Evolutionary conservation across 2,888 invertebrate genomes (phyloP), one percentile per base, ranked within the genome.

Genomic region (Tetheella fluctuosa): DNA sequence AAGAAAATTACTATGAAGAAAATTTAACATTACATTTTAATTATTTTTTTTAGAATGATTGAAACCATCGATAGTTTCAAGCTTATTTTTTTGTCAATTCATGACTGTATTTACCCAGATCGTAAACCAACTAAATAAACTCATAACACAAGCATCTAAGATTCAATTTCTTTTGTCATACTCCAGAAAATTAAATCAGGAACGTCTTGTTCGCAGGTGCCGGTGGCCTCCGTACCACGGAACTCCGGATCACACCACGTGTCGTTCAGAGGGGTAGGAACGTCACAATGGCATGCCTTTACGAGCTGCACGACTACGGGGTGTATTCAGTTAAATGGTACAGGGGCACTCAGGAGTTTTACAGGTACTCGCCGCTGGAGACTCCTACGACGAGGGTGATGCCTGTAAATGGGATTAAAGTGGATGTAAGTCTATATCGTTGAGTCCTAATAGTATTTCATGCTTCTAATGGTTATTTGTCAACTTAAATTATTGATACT

Each of bases 311-410:
- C 77, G 95, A 95, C 54, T 95, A 95, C 62, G 95, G 95, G 8
- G 94, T 97, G 61, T 97, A 97, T 88, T 95, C 97, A 0, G 96
- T 97, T 62, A 97, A 97, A 94, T 97, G 97, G 96, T 97, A 97
- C 93, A 95, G 95, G 74, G 97, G 97, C 52, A 94, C 91, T 71
- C 94, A 95, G 79, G 97, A 97, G 92, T 97, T 97, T 91, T 97
- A 97, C 89, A 94, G 97, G 75, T 97, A 95, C 84, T 95, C 96
- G 13, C 97, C 97, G 12, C 94, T 95, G 67, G 97, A 97, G 79
- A 89, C 89, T 58, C 96, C 96, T 5, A 94, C 94, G 39, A 96
- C 95, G 23, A 96, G 96, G 89, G 94, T 95, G 70, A 95, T 96
- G 84, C 94, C 95, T 64, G 95, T 95, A 69, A 93, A 94, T 67